Percentiles rank a stretch among this genome's conserved stretches.
Conservation (phyloP, 2,113 vertebrate genomes). For the Carassius carassius region DNA sequence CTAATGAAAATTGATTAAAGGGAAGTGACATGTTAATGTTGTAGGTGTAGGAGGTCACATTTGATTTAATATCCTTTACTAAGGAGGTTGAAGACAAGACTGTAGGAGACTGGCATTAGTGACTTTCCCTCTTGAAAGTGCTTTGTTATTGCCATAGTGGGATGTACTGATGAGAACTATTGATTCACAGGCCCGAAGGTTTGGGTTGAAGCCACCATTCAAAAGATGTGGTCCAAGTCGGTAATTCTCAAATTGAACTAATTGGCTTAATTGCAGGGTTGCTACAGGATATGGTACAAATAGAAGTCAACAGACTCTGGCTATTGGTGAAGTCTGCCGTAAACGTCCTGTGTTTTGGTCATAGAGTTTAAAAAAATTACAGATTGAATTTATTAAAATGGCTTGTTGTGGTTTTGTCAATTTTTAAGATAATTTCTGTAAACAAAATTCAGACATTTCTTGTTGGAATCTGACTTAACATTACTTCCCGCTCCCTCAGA, state of each 20-base stretch:
- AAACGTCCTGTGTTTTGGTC: not conserved
- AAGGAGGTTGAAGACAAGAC: constrained; percentile 43
- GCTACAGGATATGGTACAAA: not conserved
- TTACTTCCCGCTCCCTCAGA: not conserved
- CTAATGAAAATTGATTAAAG: constrained; percentile 51
- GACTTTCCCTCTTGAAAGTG: not conserved
- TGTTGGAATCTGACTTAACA: not conserved
- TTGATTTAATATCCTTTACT: constrained; percentile 42
- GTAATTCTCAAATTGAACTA: constrained; percentile 1
- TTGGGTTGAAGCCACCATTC: not conserved
- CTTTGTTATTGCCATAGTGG: not conserved
- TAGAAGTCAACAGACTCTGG: not conserved
- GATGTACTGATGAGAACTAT: not conserved
- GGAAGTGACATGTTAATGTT: constrained; percentile 41
- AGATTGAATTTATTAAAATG: not conserved
- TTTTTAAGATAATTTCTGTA: not conserved
- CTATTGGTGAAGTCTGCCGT: not conserved
- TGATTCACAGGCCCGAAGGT: not conserved
- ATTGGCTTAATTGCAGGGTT: constrained; percentile 16
- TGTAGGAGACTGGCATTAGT: not conserved
- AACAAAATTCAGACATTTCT: not conserved
- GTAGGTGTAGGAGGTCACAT: constrained; percentile 39
- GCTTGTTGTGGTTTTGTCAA: constrained; percentile 9
- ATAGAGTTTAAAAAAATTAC: not conserved
- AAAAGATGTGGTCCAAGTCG: not conserved